Percentiles rank a stretch among this genome's conserved stretches.
Conservation (phyloP, 2,113 vertebrate genomes). For the Chaenocephalus aceratus region DNA sequence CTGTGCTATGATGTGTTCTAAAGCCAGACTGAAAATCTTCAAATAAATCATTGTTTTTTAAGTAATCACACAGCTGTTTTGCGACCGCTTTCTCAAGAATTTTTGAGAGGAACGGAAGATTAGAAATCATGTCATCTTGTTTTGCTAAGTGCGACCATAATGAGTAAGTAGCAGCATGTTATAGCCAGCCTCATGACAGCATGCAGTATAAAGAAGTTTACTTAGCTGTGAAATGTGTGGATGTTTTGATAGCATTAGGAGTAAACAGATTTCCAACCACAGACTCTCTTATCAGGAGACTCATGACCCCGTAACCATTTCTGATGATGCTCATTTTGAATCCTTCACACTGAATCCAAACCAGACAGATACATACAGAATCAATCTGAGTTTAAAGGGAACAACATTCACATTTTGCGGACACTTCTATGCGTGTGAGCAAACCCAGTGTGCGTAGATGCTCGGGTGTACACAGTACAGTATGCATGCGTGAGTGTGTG, state of each 20-base stretch:
- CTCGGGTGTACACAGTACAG: slow-evolving; percentile 34
- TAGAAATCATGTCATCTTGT: slow-evolving; percentile 11
- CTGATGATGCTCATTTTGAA: slow-evolving; percentile 22
- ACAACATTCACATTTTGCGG: not conserved
- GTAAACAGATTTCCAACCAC: not conserved
- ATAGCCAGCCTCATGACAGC: slow-evolving; percentile 16
- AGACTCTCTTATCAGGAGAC: slow-evolving; percentile 20
- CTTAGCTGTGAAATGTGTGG: not conserved
- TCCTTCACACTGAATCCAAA: slow-evolving; percentile 11
- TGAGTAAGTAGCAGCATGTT: slow-evolving; percentile 7
- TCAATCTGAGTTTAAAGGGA: not conserved
- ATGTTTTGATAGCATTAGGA: slow-evolving; percentile 18
- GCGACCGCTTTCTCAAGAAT: too few species aligned
- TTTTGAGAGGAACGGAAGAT: too few species aligned
- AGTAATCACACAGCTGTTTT: too few species aligned
- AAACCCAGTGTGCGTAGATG: not conserved
- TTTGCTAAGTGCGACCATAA: slow-evolving; percentile 27
- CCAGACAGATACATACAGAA: not conserved
- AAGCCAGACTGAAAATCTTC: too few species aligned
- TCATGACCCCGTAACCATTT: not conserved
- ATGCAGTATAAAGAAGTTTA: not conserved
- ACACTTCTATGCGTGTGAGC: slow-evolving; percentile 5
- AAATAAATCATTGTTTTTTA: too few species aligned
- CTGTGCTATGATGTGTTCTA: too few species aligned
- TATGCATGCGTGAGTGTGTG: slow-evolving; percentile 34